Conservation (phyloP, 2,888 invertebrate genomes). For the Heliconius ismenius region DNA sequence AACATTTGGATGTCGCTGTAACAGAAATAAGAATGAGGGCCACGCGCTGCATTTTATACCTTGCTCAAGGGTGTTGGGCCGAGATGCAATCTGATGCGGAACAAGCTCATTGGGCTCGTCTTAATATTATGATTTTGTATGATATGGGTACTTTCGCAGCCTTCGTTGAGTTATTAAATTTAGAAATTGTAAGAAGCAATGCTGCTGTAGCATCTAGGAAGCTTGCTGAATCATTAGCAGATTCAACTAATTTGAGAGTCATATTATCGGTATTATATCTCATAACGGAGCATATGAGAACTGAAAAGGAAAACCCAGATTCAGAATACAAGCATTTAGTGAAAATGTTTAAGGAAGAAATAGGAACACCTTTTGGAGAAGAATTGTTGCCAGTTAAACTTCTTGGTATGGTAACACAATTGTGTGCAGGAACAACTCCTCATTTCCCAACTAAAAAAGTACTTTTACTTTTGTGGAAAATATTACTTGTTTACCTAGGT, state of each 20-base stretch:
- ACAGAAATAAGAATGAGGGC: slow-evolving; percentile 92
- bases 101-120: slow-evolving; percentile 90
- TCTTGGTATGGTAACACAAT: slow-evolving; percentile 96
- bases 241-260: slow-evolving; percentile 94
- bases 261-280: slow-evolving; percentile 96
- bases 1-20: slow-evolving; percentile 95
- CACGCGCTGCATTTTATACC: slow-evolving; percentile 95
- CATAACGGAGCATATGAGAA: slow-evolving; percentile 96
- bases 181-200: slow-evolving; percentile 93
- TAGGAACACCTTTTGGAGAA: slow-evolving; percentile 84
- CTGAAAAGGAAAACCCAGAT: slow-evolving; percentile 80
- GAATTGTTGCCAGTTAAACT: slow-evolving; percentile 94
- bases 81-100: slow-evolving; percentile 96
- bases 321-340: slow-evolving; percentile 79
- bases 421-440: slow-evolving; percentile 96
- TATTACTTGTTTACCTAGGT: slow-evolving; percentile 94
- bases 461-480: slow-evolving; percentile 96
- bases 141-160: slow-evolving; percentile 94
- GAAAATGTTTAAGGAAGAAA: slow-evolving; percentile 83
- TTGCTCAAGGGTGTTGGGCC: slow-evolving; percentile 96
- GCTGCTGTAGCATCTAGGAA: slow-evolving; percentile 74
- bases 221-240: slow-evolving; percentile 83
- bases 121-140: slow-evolving; percentile 93
- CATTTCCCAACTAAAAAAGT: slow-evolving; percentile 99
- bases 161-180: slow-evolving; percentile 94